These are phyloP conservation scores for Erythrolamprus reginae DNA, from an alignment of 2,113 vertebrate genomes.

Conservation along the genomic window DNA sequence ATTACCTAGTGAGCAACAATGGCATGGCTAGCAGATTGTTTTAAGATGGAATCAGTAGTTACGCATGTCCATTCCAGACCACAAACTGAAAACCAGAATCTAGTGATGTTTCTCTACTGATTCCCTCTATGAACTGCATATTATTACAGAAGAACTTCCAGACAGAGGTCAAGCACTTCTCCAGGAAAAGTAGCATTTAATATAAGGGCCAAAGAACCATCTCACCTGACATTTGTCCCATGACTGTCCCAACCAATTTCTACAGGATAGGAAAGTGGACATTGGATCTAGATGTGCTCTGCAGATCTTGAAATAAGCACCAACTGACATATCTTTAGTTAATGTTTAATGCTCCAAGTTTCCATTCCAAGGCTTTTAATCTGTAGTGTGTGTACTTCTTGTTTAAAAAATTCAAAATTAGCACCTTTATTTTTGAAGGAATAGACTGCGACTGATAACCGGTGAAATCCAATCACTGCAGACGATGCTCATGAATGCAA, in stretches of 20 bases:
- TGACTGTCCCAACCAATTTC: background rate
- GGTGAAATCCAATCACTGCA: background rate
- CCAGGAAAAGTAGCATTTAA: background rate
- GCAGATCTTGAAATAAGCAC: background rate
- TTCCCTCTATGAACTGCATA: background rate
- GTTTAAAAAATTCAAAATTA: background rate
- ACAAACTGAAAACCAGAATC: background rate
- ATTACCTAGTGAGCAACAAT: background rate
- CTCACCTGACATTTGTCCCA: background rate
- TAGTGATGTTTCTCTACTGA: background rate
- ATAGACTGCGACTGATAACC: background rate
- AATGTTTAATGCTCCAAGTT: slow-evolving; percentile 1
- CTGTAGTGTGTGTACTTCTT: background rate
- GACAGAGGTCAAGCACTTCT: background rate
- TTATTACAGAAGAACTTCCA: background rate
- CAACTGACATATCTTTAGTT: background rate
- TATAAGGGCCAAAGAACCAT: background rate
- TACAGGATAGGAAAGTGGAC: background rate
- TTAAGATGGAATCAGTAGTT: background rate
- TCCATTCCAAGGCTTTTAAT: background rate
- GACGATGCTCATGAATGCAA: background rate
- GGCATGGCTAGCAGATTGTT: background rate
- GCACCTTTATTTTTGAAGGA: background rate
- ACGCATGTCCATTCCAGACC: background rate
- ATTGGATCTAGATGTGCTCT: background rate